These are phyloP conservation scores for Proisotoma minuta DNA, from an alignment of 2,888 invertebrate species.

Conservation along the genomic window DNA sequence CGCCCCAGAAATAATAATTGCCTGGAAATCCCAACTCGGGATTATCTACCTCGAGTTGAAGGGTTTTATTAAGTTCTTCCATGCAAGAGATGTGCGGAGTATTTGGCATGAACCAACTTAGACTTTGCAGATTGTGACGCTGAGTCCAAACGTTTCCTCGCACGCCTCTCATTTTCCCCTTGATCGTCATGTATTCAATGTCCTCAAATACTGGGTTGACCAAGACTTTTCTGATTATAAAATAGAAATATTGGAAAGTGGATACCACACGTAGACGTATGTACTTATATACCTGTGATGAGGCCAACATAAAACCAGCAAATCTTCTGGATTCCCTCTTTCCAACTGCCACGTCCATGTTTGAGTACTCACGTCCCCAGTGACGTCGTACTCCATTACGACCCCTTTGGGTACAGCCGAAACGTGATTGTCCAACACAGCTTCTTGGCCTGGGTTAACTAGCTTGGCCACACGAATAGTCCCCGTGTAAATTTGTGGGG, in stretches of 20 bases:
- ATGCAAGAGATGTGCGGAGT: neutral
- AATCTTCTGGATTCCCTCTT: slow-evolving; percentile 8
- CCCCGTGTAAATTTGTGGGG: slow-evolving; percentile 13
- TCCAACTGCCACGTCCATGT: slow-evolving; percentile 19
- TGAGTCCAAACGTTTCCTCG: slow-evolving; percentile 14
- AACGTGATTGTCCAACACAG: slow-evolving; percentile 11
- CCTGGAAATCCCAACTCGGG: neutral
- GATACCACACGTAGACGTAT: neutral
- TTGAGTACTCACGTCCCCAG: slow-evolving; percentile 2
- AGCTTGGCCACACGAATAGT: slow-evolving; percentile 20
- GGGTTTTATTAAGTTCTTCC: neutral
- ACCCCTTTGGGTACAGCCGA: neutral
- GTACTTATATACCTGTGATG: slow-evolving; percentile 23
- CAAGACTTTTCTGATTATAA: slow-evolving; percentile 3
- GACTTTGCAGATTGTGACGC: neutral
- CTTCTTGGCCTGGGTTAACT: slow-evolving; percentile 10
- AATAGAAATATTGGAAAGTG: neutral
- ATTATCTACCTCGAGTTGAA: neutral
- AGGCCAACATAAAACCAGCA: slow-evolving; percentile 20
- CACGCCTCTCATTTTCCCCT: slow-evolving; percentile 21
- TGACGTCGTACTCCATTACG: slow-evolving; percentile 11
- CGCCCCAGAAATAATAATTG: neutral
- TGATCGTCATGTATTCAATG: slow-evolving; percentile 22
- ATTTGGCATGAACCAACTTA: neutral
- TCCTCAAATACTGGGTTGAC: neutral